These are phyloP conservation scores for Tor tambroides DNA, from an alignment of 2,113 vertebrate species.

Conservation along the genomic window DNA sequence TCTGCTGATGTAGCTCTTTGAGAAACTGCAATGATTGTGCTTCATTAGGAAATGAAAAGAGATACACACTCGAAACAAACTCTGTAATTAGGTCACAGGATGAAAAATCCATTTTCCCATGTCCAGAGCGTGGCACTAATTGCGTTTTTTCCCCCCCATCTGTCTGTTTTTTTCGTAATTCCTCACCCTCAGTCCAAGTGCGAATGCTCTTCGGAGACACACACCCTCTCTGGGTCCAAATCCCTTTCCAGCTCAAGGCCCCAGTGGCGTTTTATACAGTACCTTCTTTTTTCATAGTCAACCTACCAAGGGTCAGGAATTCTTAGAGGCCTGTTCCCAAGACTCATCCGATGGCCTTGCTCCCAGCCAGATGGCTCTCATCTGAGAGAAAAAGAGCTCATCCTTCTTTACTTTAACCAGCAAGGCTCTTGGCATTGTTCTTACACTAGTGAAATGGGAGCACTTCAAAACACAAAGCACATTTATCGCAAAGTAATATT, in stretches of 20 bases:
- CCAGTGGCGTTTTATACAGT: constrained; percentile 14
- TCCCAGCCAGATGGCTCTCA: constrained; percentile 54
- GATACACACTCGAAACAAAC: constrained; percentile 18
- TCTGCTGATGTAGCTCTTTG: constrained; percentile 23
- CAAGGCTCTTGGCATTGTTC: constrained; percentile 45
- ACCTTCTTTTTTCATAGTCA: constrained; percentile 29
- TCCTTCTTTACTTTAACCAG: constrained; percentile 54
- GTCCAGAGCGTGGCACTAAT: constrained; percentile 36
- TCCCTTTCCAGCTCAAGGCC: constrained; percentile 15
- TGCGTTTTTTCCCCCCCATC: background rate
- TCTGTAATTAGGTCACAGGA: constrained; percentile 48
- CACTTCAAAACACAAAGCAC: constrained; percentile 15
- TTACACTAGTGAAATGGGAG: background rate
- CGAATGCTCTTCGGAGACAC: constrained; percentile 11
- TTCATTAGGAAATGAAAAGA: constrained; percentile 12
- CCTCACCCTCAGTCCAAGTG: constrained; percentile 7
- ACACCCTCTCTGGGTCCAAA: constrained; percentile 19
- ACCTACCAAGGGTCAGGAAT: constrained; percentile 38
- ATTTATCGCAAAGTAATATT: constrained; percentile 2
- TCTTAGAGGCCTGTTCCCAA: constrained; percentile 38
- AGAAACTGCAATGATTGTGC: constrained; percentile 9
- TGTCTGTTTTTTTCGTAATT: background rate
- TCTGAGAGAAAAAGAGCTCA: constrained; percentile 37
- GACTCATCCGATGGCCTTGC: constrained; percentile 46
- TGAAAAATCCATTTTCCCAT: constrained; percentile 38